Base-by-base conservation (phyloP, 1,140 invertebrate species). In the Megalonaias nervosa region DNA sequence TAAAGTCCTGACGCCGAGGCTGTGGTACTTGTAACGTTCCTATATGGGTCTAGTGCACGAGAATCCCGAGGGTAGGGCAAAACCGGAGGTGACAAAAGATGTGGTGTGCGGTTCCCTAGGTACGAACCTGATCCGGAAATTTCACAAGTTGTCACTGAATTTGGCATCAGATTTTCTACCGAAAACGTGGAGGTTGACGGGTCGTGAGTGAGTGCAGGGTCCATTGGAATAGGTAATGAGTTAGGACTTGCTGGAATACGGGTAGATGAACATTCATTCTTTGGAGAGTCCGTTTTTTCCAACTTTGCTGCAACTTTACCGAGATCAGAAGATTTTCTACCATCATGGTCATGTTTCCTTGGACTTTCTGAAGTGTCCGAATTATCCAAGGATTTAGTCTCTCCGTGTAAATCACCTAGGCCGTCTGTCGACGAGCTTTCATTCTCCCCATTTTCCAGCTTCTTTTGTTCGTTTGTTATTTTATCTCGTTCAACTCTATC, bases 121-220 rank as follows among this genome's bases (percentile, higher is more conserved):
- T 84, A 86, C 17, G 80, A 82, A 67, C 81, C 80, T 6, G 82
- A 74, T 19, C 78, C 80, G 2, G 76, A 75, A 48, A 86, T 84
- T 66, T 87, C 85, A 72, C 80, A 83, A 48, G 72, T 79, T 31
- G 80, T 76, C 19, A 77, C 62, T 17, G 81, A 71, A 64, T 84
- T 82, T 26, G 85, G 84, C 79, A 89, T 83, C n/a, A 89, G 80
- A 75, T 89, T 89, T 72, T 89, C 88, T 13, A 89, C 88, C 9
- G 84, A 86, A 77, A 89, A 89, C 66, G 78, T 87, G n/a, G 83
- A 82, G n/a, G 81, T 75, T 1, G 82, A 79, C 19, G 82, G 73
- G 31, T 85, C 86, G 69, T 81, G 38, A 48, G 38, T 68, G 2
- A 81, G 80, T 2, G 81, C 77, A 12, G 84, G 80, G 48, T 89